phyloP scores from a whole-genome alignment of 2,113 vertebrate species.

The Pseudorectes ferrugineus region DNA sequence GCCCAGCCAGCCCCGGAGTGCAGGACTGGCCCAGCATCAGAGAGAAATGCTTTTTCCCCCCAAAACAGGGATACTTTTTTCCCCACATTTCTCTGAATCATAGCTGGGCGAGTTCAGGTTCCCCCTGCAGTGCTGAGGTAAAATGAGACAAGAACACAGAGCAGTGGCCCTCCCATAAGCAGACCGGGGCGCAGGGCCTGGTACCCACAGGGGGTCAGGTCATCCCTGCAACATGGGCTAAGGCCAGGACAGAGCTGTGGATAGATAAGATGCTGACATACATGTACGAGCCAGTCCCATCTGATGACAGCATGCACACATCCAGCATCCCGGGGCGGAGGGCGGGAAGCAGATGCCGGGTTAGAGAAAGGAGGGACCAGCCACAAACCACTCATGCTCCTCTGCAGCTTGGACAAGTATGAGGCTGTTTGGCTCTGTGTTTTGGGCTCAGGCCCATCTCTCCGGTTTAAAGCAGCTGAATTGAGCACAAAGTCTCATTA shows the following conservation, averaged over 20 bases:
- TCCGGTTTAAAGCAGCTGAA: background rate
- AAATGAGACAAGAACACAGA: background rate
- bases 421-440: background rate
- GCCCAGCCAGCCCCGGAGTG: background rate
- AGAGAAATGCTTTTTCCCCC: background rate
- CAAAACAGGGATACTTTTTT: accelerated
- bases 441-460: background rate
- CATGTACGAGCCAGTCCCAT: background rate
- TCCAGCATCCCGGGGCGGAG: accelerated
- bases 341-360: background rate
- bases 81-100: background rate
- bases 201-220: accelerated
- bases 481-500: background rate
- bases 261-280: background rate
- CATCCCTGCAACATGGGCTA: background rate
- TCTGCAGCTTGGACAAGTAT: background rate
- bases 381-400: background rate
- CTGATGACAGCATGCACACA: background rate
- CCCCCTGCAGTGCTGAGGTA: accelerated
- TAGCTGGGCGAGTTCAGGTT: background rate
- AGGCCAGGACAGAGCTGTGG: background rate
- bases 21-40: background rate
- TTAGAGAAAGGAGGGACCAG: background rate
- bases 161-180: accelerated
- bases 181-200: background rate